Evolutionary conservation across 2,888 invertebrate genomes (phyloP).

Genomic region (Drosophila ezoana): DNA sequence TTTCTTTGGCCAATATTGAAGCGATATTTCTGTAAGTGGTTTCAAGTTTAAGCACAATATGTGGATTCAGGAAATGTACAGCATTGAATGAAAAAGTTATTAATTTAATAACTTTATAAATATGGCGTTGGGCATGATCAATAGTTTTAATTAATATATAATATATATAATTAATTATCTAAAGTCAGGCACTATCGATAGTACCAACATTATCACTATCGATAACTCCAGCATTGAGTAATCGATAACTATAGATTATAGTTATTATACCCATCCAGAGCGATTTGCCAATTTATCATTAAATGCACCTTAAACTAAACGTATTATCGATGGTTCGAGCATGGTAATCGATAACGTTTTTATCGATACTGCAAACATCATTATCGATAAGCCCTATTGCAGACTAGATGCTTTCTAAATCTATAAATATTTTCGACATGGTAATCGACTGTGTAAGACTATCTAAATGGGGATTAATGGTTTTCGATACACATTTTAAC

Average conservation of each 20-base stretch:
- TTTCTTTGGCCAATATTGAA: conserved; percentile 58
- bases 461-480: no score
- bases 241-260: neutral
- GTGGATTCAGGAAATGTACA: neutral
- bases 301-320: no score
- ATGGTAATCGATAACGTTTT: neutral
- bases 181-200: neutral
- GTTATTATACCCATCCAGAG: no score
- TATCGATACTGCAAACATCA: neutral
- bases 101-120: neutral
- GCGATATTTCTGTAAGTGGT: conserved; percentile 32
- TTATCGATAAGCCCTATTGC: no score
- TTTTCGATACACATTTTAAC: no score
- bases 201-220: neutral
- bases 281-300: no score
- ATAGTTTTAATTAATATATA: no score
- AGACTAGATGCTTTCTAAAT: no score
- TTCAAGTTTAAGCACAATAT: conserved; percentile 14
- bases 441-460: no score
- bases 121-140: neutral
- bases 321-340: neutral
- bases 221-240: no score
- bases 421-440: no score
- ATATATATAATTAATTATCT: no score
- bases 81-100: neutral